A percentile compares a stretch with the other conserved stretches of the same genome.
Evolutionary conservation across 2,113 vertebrate genomes (phyloP).

Genomic region (Perognathus longimembris): DNA sequence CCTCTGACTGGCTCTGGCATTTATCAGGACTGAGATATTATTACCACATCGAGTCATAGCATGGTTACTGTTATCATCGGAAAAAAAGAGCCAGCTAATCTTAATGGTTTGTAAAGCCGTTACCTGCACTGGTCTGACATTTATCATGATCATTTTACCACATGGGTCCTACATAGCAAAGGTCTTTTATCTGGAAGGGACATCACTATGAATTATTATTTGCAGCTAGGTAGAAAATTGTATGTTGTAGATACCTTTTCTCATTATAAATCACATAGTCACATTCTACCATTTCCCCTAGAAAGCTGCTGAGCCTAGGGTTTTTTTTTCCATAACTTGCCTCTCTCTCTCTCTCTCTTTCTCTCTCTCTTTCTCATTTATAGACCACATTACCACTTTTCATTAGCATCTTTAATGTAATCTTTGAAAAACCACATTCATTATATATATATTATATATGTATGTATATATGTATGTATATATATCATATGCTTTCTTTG

Average conservation of each 20-base stretch:
- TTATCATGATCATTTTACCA: constrained; percentile 97
- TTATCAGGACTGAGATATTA: constrained; percentile 93
- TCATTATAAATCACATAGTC: constrained; percentile 98
- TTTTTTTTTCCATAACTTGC: constrained; percentile 85
- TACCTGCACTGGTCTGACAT: constrained; percentile 97
- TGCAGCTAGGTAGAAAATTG: constrained; percentile 99
- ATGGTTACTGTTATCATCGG: constrained; percentile 91
- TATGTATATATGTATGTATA: background rate
- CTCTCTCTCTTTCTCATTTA: constrained; percentile 84
- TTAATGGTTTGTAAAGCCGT: constrained; percentile 99
- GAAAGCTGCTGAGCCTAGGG: constrained; percentile 95
- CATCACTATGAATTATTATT: constrained; percentile 99
- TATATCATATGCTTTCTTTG: background rate
- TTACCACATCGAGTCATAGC: constrained; percentile 91
- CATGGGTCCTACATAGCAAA: constrained; percentile 92
- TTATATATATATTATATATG: background rate
- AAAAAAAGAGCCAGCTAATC: constrained; percentile 91
- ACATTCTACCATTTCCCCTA: constrained; percentile 93
- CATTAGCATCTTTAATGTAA: constrained; percentile 85
- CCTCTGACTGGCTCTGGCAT: constrained; percentile 88
- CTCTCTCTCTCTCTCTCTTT: constrained; percentile 68
- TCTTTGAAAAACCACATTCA: constrained; percentile 72
- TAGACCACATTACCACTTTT: constrained; percentile 86
- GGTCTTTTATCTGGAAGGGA: constrained; percentile 96
- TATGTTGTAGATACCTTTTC: constrained; percentile 97